Base-by-base conservation (phyloP, 2,113 vertebrate genomes). In the Stomatorhinus ivindoensis region DNA sequence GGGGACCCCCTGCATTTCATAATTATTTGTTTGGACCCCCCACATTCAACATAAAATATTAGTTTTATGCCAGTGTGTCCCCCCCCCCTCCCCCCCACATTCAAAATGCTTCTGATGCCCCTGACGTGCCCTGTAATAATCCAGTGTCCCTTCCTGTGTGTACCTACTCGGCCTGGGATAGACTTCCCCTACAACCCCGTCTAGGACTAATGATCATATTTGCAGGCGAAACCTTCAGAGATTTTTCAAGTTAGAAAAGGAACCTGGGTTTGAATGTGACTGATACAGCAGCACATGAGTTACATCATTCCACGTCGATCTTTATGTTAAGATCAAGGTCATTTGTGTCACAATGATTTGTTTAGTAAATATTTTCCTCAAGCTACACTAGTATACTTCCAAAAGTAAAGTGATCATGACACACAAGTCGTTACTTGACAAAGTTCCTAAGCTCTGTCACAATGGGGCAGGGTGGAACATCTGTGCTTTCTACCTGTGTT, bases 401-500 rank as follows among this genome's bases (percentile, higher is more conserved):
- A n/a, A 85, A 69, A 90, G 89, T 69, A 48, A 24, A 89, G 80
- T 9, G 50, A 65, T 39, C 9, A 31, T 88, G 39, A 55, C 85
- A 90, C 39, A 50, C 47, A 50, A 80, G 58, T 46, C 85, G 24
- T 19, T 84, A 83, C 82, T 82, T 44, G 80, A 91, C 83, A 89
- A 39, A 19, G 61, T 46, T 21, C 19, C 42, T 84, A 51, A 51
- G 24, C 46, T 87, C 35, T 13, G 48, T 53, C 58, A 48, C 88
- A 87, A 73, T 91, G 61, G 44, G 61, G 90, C 44, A 39, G 24
- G 65, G 88, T n/a, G 44, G 6, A 11, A 27, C 86, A 88, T 89
- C 53, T 89, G 47, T 85, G 51, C 83, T 88, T 88, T 88, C 85
- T 58, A 89, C 55, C 46, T 85, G 42, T 76, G 42, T 48, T 90